Evolutionary conservation across 1,140 invertebrate species (phyloP).

Genomic region (Aricia agestis): DNA sequence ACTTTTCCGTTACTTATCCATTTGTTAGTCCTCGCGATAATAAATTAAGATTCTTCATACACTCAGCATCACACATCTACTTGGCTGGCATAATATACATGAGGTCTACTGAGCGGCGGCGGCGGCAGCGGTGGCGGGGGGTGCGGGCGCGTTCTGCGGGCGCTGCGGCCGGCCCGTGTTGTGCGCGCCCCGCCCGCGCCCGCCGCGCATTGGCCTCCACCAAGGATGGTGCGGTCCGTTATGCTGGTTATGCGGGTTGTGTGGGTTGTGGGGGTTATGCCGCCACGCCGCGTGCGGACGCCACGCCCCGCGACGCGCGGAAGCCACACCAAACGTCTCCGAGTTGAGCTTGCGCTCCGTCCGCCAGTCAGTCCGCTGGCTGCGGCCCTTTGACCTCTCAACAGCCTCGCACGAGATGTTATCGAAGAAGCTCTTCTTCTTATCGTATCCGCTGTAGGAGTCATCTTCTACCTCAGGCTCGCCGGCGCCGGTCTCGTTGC

Average conservation of each 20-base stretch:
- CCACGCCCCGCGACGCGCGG: constrained; percentile 81
- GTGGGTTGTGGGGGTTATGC: constrained; percentile 42
- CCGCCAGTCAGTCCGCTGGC: constrained; percentile 95
- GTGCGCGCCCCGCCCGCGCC: not conserved
- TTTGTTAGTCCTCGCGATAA: constrained; percentile 69
- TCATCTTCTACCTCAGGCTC: constrained; percentile 88
- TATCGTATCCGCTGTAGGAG: constrained; percentile 90
- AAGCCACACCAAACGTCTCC: constrained; percentile 97
- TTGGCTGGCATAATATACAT: constrained; percentile 49
- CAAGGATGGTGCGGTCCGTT: constrained; percentile 23
- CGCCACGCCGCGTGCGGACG: constrained; percentile 56
- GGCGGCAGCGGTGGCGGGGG: not conserved
- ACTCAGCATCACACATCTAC: constrained; percentile 44
- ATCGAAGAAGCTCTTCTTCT: constrained; percentile 99
- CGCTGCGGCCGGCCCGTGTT: not conserved
- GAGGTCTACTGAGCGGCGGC: constrained; percentile 1
- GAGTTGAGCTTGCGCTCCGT: constrained; percentile 97
- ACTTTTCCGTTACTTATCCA: constrained; percentile 66
- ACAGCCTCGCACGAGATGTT: constrained; percentile 98
- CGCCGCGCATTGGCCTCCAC: constrained; percentile 10
- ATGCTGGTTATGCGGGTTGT: constrained; percentile 33
- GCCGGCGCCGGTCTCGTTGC: constrained; percentile 88
- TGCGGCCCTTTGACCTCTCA: constrained; percentile 81
- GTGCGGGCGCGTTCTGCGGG: not conserved
- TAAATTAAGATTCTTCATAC: constrained; percentile 69